Evolutionary conservation across 1,140 invertebrate genomes (phyloP), one percentile per base, ranked within the genome.

Genomic region (Drosophila kurseongensis): DNA sequence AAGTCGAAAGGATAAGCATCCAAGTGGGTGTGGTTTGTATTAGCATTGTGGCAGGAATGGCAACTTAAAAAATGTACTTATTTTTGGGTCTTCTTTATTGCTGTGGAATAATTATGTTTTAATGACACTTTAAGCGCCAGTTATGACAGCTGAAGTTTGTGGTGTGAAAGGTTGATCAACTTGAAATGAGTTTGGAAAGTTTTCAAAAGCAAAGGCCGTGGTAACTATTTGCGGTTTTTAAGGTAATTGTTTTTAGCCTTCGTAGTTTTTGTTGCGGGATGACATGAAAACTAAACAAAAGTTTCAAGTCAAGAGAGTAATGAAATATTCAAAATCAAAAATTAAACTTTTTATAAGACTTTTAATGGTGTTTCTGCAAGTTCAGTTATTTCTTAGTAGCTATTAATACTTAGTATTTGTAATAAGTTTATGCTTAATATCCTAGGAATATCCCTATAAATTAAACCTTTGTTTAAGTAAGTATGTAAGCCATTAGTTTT

Each of bases 1-100:
- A 52, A 81, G 78, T 35, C 60, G 16, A 44, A 45, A 62, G 50
- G 44, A 51, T 71, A 71, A 71, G 29, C 67, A 48, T 32, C 48
- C 42, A 44, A 55, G 51, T 18, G 63, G 66, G 54, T 13, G 40
- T 40, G 45, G 57, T 27, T 38, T 51, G 63, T 57, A 76, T 67
- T 72, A 75, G 72, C 78, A 78, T 56, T 73, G 66, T 51, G 55
- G 54, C 68, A 58, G 60, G 40, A 72, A 45, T 59, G 59, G 58
- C 56, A 60, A 74, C 68, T 76, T 81, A 66, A 81, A 81, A 81
- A 81, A 81, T 81, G 59, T 78, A 62, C 68, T 63, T 73, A 74
- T 78, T 81, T 77, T 76, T 14, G 66, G 62, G 36, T 27, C 44
- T 56, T 50, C 48, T 77, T 77, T 65, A 81, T 81, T 80, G 73